Conservation (phyloP, 2,797 vertebrate species). For the Cossypha caffra region DNA sequence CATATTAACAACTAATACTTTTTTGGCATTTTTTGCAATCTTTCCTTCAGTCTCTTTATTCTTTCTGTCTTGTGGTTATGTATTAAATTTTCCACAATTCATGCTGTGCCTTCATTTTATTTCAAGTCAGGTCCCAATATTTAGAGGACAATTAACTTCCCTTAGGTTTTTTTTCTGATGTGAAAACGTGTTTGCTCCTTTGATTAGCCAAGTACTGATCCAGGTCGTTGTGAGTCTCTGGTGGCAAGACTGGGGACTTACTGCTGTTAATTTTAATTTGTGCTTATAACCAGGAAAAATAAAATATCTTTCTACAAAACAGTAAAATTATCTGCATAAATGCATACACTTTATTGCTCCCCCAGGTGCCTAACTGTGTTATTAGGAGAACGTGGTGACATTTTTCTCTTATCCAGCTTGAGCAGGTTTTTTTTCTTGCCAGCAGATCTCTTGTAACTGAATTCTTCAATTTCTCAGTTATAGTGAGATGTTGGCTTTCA, state of each 20-base stretch:
- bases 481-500: constrained; percentile 98
- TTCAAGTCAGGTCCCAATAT: not conserved
- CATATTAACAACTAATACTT: not conserved
- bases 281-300: not conserved
- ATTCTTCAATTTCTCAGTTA: constrained; percentile 80
- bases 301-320: not conserved
- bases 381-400: not conserved
- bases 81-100: not conserved
- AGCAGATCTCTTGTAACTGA: not conserved
- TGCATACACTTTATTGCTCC: not conserved
- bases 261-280: not conserved
- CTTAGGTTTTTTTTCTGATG: not conserved
- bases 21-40: not conserved
- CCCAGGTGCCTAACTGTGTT: not conserved
- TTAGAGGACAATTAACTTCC: not conserved
- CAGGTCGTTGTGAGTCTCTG: not conserved
- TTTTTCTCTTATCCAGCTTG: not conserved
- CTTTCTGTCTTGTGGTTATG: not conserved
- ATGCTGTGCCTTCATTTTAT: not conserved
- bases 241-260: not conserved
- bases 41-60: not conserved
- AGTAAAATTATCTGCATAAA: not conserved
- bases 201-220: not conserved
- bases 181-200: not conserved
- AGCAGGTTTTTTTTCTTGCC: not conserved